Evolutionary conservation across 1,140 invertebrate species (phyloP).

Genomic region (Trichonephila inaurata): DNA sequence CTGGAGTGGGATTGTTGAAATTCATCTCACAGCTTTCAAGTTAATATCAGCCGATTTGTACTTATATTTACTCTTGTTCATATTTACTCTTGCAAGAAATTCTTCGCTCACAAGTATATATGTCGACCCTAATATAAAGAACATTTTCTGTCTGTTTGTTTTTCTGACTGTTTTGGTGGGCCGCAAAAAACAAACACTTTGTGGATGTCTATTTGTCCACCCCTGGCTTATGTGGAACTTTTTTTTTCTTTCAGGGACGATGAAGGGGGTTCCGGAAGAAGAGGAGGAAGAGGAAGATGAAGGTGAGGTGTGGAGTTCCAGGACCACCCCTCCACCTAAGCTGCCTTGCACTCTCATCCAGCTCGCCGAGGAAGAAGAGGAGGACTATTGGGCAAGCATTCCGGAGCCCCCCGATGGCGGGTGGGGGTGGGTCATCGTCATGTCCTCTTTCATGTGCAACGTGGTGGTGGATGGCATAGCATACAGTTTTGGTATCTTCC

Average conservation of each 20-base stretch:
- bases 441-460: conserved; percentile 98
- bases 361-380: conserved; percentile 48
- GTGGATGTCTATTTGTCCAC: no score
- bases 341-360: conserved; percentile 59
- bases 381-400: conserved; percentile 20
- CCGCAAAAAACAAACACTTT: no score
- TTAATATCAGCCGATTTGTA: no score
- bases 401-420: conserved; percentile 81
- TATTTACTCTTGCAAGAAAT: no score
- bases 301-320: conserved; percentile 69
- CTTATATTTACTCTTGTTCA: no score
- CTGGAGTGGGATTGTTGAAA: no score
- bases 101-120: no score
- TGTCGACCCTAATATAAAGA: no score
- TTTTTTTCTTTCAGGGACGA: conserved; percentile 29
- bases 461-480: conserved; percentile 98
- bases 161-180: no score
- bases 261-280: conserved; percentile 74
- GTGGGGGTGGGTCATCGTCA: conserved; percentile 94
- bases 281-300: conserved; percentile 68
- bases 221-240: no score
- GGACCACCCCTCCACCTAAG: conserved; percentile 64
- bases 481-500: conserved; percentile 95
- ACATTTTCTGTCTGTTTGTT: no score
- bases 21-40: no score